These are phyloP conservation scores for Monochamus saltuarius DNA, from an alignment of 1,140 invertebrate genomes.

Conservation along the genomic window DNA sequence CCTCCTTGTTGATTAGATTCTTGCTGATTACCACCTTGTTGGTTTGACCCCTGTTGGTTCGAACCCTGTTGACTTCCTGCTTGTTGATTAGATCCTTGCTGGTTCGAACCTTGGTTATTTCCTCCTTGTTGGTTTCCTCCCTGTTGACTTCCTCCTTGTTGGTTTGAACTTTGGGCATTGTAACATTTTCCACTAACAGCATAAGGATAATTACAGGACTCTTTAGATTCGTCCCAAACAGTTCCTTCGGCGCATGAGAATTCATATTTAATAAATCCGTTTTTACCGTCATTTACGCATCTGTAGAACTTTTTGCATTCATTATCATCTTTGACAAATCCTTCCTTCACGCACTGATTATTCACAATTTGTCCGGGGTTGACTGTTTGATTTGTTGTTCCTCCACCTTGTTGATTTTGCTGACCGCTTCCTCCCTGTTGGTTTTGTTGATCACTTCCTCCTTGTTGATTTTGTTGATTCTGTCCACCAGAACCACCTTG, in stretches of 20 bases:
- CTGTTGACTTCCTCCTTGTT: constrained; percentile 50
- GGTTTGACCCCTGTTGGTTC: not conserved
- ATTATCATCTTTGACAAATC: constrained; percentile 52
- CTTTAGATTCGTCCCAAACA: constrained; percentile 53
- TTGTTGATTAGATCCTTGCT: constrained; percentile 19
- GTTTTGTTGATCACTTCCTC: constrained; percentile 32
- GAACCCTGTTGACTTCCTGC: constrained; percentile 22
- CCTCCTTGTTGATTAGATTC: not conserved
- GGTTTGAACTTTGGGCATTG: constrained; percentile 60
- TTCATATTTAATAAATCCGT: constrained; percentile 56
- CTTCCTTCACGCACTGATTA: constrained; percentile 35
- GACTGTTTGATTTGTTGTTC: constrained; percentile 5
- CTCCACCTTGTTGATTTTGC: not conserved
- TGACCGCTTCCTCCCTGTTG: constrained; percentile 5
- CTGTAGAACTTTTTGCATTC: constrained; percentile 70
- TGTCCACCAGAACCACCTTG: not conserved
- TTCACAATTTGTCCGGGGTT: constrained; percentile 15
- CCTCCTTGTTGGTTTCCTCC: constrained; percentile 1
- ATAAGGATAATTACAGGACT: constrained; percentile 55
- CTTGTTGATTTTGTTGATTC: constrained; percentile 13
- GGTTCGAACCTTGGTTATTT: constrained; percentile 10
- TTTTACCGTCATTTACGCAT: constrained; percentile 60
- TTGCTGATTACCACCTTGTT: constrained; percentile 11
- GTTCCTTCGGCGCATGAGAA: constrained; percentile 64
- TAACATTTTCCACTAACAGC: constrained; percentile 45